A percentile compares a stretch with the other conserved stretches of the same genome.
These are phyloP conservation scores for Macroramphosus scolopax DNA, from an alignment of 2,797 vertebrate genomes.

Conservation along the genomic window DNA sequence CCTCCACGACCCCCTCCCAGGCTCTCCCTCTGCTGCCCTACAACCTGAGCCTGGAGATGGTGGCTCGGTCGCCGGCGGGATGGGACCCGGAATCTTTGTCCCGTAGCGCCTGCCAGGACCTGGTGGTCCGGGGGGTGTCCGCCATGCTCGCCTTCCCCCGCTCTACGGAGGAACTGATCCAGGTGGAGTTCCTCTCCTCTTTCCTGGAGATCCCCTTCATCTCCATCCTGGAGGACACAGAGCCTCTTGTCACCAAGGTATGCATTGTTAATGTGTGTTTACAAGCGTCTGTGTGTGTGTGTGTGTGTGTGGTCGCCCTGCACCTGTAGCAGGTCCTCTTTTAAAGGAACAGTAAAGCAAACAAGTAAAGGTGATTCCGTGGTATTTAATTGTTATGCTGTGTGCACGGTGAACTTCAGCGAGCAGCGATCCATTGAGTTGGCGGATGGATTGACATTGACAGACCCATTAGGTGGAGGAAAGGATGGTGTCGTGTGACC, in stretches of 20 bases:
- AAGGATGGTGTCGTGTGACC: conserved; percentile 37
- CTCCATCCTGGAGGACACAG: conserved; percentile 85
- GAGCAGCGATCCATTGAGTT: too few relatives aligned
- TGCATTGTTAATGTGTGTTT: background rate
- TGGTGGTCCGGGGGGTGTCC: conserved; percentile 85
- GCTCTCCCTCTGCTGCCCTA: conserved; percentile 76
- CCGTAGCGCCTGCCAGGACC: conserved; percentile 84
- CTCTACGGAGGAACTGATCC: conserved; percentile 85
- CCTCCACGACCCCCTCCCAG: conserved; percentile 59
- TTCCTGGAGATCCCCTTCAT: conserved; percentile 90
- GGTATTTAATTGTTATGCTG: conserved; percentile 5
- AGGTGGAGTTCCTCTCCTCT: conserved; percentile 90
- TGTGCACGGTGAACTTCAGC: conserved; percentile 15
- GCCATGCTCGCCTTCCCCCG: conserved; percentile 91
- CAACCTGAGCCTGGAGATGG: conserved; percentile 90
- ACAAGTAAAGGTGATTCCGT: conserved; percentile 2
- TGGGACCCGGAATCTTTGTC: conserved; percentile 89
- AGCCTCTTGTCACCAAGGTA: conserved; percentile 87
- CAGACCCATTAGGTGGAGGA: conserved; percentile 32
- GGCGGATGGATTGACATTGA: too few relatives aligned
- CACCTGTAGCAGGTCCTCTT: conserved; percentile 42
- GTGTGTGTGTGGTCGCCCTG: background rate
- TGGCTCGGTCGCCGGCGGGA: conserved; percentile 76
- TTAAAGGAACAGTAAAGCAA: conserved; percentile 10
- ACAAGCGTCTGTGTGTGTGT: background rate